phyloP scores from a whole-genome alignment of 1,140 invertebrate species.

The Orussus abietinus region DNA sequence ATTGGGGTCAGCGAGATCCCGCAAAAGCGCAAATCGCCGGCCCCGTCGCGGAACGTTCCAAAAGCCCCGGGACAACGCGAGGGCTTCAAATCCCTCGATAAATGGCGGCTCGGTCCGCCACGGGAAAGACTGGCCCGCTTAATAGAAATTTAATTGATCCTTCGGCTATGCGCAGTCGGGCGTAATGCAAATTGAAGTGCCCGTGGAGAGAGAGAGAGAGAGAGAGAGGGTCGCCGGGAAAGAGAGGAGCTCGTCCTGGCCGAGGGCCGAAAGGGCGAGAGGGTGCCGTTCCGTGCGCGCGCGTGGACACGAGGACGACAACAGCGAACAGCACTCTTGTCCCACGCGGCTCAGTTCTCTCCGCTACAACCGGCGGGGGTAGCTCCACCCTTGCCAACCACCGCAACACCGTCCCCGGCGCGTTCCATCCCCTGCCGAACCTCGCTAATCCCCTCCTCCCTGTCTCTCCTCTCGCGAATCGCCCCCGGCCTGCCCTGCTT shows the following conservation, averaged over 20 bases:
- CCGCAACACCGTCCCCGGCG: slow-evolving; percentile 1
- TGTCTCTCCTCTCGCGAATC: slow-evolving; percentile 10
- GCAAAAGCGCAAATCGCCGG: no score
- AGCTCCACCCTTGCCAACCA: slow-evolving; percentile 1
- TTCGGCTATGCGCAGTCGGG: slow-evolving; percentile 44
- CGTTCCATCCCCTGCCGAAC: slow-evolving; percentile 1
- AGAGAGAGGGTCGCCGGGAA: slow-evolving; percentile 6
- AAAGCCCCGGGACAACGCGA: slow-evolving; percentile 19
- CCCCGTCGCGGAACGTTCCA: no score
- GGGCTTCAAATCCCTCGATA: slow-evolving; percentile 36
- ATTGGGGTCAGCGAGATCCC: no score
- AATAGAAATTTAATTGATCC: slow-evolving; percentile 53
- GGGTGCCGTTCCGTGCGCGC: slow-evolving; percentile 15
- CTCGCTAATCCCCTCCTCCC: slow-evolving; percentile 6
- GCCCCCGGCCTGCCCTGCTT: background rate
- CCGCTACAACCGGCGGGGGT: slow-evolving; percentile 20
- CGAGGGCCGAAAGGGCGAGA: background rate
- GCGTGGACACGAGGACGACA: slow-evolving; percentile 25
- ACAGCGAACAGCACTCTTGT: slow-evolving; percentile 38
- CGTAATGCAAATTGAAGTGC: slow-evolving; percentile 47
- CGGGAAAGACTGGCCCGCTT: slow-evolving; percentile 39
- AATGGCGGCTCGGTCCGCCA: slow-evolving; percentile 26
- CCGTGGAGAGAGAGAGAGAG: slow-evolving; percentile 20
- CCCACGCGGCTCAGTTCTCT: slow-evolving; percentile 42
- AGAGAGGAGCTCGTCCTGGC: background rate